Percentiles rank a stretch among this genome's conserved stretches.
Evolutionary conservation across 2,888 invertebrate genomes (phyloP).

Genomic region (Junonia oenone): DNA sequence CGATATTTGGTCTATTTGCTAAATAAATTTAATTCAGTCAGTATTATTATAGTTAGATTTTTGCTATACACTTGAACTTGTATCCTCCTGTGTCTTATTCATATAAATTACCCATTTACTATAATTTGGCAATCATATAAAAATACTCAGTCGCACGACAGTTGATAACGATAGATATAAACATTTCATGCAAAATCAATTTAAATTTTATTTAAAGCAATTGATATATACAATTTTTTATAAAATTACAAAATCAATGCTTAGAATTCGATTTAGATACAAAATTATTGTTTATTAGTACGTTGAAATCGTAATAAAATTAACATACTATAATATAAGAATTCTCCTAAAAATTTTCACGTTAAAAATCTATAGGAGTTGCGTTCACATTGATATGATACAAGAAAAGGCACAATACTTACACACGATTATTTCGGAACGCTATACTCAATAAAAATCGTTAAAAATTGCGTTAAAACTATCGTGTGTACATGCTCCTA

Average conservation of each 20-base stretch:
- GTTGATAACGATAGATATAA: background rate
- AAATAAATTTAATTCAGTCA: too few relatives aligned
- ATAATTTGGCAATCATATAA: background rate
- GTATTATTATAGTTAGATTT: background rate
- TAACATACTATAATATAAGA: background rate
- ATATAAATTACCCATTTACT: background rate
- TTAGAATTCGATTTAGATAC: background rate
- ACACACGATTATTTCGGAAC: conserved; percentile 5
- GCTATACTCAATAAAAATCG: background rate
- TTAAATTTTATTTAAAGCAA: background rate
- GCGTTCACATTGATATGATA: conserved; percentile 15
- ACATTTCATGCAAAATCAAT: conserved; percentile 19
- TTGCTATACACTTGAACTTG: background rate
- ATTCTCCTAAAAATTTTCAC: conserved; percentile 13
- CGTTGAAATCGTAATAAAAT: background rate
- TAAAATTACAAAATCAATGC: conserved; percentile 2
- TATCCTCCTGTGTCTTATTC: background rate
- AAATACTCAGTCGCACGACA: background rate
- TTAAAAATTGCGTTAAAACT: background rate
- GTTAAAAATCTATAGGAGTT: conserved; percentile 16
- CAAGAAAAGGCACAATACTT: conserved; percentile 17
- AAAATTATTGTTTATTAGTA: background rate
- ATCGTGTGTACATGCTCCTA: conserved; percentile 9
- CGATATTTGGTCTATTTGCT: too few relatives aligned
- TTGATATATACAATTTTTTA: background rate